Conservation (phyloP, 92 coral and sea anemone species). For the Isaurus tuberculatus region DNA sequence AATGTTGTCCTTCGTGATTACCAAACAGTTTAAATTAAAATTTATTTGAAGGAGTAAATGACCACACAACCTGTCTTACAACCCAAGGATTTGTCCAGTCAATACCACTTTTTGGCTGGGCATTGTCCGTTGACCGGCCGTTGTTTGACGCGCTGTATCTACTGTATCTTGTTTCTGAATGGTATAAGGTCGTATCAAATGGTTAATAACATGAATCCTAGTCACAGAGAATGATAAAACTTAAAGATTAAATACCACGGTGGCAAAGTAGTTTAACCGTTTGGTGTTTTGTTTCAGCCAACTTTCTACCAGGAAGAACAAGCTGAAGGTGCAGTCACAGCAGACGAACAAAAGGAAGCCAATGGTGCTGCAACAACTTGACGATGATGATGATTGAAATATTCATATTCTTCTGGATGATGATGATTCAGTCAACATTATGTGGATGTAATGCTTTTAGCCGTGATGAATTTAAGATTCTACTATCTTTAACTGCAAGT, state of each 20-base stretch:
- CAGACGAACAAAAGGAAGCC: background rate
- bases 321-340: background rate
- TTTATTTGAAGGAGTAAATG: no score
- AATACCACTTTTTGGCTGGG: no score
- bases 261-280: background rate
- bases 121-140: no score
- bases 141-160: no score
- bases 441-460: background rate
- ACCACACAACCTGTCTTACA: no score
- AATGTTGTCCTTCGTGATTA: no score
- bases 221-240: background rate
- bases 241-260: background rate
- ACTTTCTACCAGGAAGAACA: slow-evolving; percentile 81
- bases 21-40: no score
- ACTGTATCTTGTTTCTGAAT: no score
- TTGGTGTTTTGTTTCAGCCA: slow-evolving; percentile 70
- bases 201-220: background rate
- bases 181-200: no score
- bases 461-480: background rate
- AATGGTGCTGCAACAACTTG: background rate
- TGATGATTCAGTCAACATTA: slow-evolving; percentile 1
- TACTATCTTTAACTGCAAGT: background rate
- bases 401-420: background rate
- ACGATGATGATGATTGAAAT: background rate
- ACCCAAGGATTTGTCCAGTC: no score